Evolutionary conservation across 2,113 vertebrate genomes (phyloP).

Genomic region (Callopanchax toddi): DNA sequence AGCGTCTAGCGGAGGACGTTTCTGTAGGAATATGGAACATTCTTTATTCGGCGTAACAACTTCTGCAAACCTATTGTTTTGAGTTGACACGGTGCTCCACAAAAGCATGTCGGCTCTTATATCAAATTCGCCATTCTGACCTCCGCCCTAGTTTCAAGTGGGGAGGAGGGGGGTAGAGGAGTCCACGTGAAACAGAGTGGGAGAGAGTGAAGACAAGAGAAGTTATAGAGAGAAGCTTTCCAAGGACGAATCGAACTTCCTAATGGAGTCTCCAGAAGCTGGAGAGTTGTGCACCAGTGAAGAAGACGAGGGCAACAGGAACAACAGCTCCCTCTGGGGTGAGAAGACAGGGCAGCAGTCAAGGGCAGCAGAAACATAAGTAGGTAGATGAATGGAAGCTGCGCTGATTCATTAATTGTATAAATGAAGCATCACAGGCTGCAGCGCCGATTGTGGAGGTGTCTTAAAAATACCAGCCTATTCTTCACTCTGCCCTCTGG

Average conservation of each 20-base stretch:
- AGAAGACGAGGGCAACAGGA: slow-evolving; percentile 51
- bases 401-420: slow-evolving; percentile 15
- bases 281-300: slow-evolving; percentile 37
- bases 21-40: slow-evolving; percentile 76
- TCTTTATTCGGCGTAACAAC: slow-evolving; percentile 71
- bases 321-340: slow-evolving; percentile 54
- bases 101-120: slow-evolving; percentile 75
- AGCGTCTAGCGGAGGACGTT: slow-evolving; percentile 69
- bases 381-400: slow-evolving; percentile 19
- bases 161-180: slow-evolving; percentile 3
- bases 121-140: slow-evolving; percentile 81
- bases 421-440: slow-evolving; percentile 2
- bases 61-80: slow-evolving; percentile 80
- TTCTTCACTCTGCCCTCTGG: neutral
- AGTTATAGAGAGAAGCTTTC: slow-evolving; percentile 78
- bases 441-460: no score
- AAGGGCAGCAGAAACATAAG: slow-evolving; percentile 41
- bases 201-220: slow-evolving; percentile 65
- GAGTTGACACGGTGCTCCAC: slow-evolving; percentile 79
- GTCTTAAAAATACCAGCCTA: slow-evolving; percentile 3
- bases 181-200: slow-evolving; percentile 51
- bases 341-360: slow-evolving; percentile 49
- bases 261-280: slow-evolving; percentile 72
- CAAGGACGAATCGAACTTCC: slow-evolving; percentile 80
- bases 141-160: slow-evolving; percentile 78